Conservation (phyloP, 2,888 invertebrate genomes). For the Tetropium fuscum region DNA sequence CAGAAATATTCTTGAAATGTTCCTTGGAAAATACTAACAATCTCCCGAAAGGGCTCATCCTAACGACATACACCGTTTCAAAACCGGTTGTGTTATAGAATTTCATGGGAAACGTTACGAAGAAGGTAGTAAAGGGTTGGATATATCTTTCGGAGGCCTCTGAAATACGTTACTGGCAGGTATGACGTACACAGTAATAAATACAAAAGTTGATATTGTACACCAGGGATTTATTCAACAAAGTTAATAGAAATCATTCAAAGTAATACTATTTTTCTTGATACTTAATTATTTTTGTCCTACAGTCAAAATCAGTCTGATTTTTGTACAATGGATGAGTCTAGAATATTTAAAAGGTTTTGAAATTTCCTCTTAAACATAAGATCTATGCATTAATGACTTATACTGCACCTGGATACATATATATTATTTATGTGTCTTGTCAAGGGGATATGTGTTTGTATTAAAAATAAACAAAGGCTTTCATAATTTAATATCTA, state of each 20-base stretch:
- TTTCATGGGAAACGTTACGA: constrained; percentile 29
- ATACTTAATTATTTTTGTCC: too few relatives aligned
- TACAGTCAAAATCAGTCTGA: too few relatives aligned
- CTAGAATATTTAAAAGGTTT: too few relatives aligned
- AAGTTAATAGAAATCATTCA: constrained; percentile 3
- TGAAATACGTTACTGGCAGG: constrained; percentile 16
- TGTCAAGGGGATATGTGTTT: too few relatives aligned
- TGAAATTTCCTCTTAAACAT: too few relatives aligned
- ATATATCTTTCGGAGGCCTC: constrained; percentile 16
- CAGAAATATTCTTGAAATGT: constrained; percentile 12
- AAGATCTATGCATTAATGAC: too few relatives aligned
- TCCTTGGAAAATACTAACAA: constrained; percentile 21
- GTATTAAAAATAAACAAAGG: too few relatives aligned
- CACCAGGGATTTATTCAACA: constrained; percentile 5
- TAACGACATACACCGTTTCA: constrained; percentile 23
- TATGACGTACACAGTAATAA: constrained; percentile 15
- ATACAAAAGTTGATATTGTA: constrained; percentile 7
- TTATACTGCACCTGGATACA: too few relatives aligned
- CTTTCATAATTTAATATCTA: too few relatives aligned
- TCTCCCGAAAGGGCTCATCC: constrained; percentile 25
- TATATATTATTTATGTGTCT: too few relatives aligned
- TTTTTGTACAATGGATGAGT: too few relatives aligned
- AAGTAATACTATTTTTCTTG: too few relatives aligned
- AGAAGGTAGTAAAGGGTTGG: constrained; percentile 20
- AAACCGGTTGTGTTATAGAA: constrained; percentile 31